Percentiles rank a stretch among this genome's conserved stretches.
These are phyloP conservation scores for Phortica magna DNA, from an alignment of 2,888 invertebrate species.

Conservation along the genomic window DNA sequence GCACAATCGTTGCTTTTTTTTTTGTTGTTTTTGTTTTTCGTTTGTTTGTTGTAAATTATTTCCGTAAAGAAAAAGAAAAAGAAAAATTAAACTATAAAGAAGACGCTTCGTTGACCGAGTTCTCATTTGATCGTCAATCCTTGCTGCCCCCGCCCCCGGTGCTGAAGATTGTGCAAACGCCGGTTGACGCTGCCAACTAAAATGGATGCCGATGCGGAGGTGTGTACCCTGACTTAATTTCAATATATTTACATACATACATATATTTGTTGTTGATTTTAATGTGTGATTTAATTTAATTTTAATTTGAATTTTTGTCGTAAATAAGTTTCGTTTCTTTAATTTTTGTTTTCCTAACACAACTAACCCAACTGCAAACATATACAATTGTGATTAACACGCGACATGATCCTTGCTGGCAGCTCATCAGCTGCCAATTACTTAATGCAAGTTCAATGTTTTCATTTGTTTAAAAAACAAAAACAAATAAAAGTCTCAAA, in stretches of 20 bases:
- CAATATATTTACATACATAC: background rate
- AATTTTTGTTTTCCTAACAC: too few relatives aligned
- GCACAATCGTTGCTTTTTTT: too few relatives aligned
- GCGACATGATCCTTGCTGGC: too few relatives aligned
- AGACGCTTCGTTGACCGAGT: background rate
- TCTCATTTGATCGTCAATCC: conserved; percentile 7
- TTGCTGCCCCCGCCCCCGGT: conserved; percentile 49
- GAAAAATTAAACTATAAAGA: background rate
- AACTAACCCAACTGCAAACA: too few relatives aligned
- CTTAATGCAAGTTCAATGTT: too few relatives aligned
- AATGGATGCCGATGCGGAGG: conserved; percentile 61
- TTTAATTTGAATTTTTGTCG: background rate
- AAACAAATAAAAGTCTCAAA: too few relatives aligned
- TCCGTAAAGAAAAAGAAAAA: background rate
- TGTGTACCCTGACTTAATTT: conserved; percentile 51
- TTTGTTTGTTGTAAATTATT: too few relatives aligned
- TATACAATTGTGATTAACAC: too few relatives aligned
- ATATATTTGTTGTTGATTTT: background rate
- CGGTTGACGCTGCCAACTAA: conserved; percentile 36
- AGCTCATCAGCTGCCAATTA: too few relatives aligned
- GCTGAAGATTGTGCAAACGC: background rate
- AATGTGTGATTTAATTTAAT: background rate
- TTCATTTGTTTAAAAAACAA: too few relatives aligned
- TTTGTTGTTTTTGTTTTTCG: too few relatives aligned
- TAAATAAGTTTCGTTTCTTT: too few relatives aligned